These are phyloP conservation scores for Drusus annulatus DNA, from an alignment of 1,140 invertebrate species.

Conservation along the genomic window DNA sequence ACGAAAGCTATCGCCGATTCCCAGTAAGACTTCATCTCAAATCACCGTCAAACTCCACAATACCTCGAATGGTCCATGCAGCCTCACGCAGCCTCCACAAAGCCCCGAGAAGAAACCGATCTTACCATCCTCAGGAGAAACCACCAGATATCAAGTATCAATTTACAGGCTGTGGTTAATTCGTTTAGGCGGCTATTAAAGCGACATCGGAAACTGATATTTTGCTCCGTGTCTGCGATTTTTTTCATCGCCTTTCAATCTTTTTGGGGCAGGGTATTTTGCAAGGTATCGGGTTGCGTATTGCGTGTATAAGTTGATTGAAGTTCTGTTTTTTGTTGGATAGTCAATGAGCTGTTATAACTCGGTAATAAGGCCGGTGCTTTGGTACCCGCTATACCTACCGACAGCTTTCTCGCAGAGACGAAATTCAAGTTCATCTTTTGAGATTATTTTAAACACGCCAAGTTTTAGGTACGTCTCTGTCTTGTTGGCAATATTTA, in stretches of 20 bases:
- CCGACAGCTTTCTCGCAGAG: no score
- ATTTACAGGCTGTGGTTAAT: constrained; percentile 51
- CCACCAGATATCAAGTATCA: constrained; percentile 12
- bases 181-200: constrained; percentile 56
- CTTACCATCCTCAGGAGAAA: constrained; percentile 20
- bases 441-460: no score
- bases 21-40: neutral
- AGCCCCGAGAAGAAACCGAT: constrained; percentile 22
- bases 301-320: neutral
- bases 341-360: constrained; percentile 21
- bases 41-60: constrained; percentile 2
- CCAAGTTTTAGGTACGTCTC: no score
- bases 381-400: no score
- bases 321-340: constrained; percentile 9
- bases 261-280: constrained; percentile 19
- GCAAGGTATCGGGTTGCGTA: constrained; percentile 14
- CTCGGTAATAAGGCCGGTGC: constrained; percentile 11
- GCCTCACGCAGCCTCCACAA: neutral
- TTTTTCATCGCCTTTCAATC: constrained; percentile 6
- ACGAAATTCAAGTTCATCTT: no score
- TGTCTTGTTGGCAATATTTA: no score
- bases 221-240: constrained; percentile 7
- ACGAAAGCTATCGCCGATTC: constrained; percentile 2
- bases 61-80: neutral
- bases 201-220: constrained; percentile 25